These are phyloP conservation scores for Tethea ocularis DNA, from an alignment of 2,888 invertebrate genomes.

Conservation along the genomic window DNA sequence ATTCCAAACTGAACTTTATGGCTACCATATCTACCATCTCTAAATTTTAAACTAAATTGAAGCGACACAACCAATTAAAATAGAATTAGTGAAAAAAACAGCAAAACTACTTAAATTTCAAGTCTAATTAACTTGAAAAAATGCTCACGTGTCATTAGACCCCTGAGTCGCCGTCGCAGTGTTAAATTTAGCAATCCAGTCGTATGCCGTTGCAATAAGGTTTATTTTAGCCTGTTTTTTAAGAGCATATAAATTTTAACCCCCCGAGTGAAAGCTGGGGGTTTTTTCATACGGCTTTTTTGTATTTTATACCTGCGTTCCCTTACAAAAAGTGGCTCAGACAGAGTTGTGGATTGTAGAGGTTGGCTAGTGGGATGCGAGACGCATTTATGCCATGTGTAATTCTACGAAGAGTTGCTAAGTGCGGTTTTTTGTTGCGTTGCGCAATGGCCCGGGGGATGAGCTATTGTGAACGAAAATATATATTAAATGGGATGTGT, in stretches of 20 bases:
- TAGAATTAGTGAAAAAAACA: slow-evolving; percentile 54
- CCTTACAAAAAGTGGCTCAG: slow-evolving; percentile 53
- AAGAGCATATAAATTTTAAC: slow-evolving; percentile 49
- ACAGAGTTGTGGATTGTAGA: slow-evolving; percentile 1
- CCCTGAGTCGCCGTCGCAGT: slow-evolving; percentile 52
- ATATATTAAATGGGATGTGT: slow-evolving; percentile 1
- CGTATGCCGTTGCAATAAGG: slow-evolving; percentile 22
- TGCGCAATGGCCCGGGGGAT: slow-evolving; percentile 33
- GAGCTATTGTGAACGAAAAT: slow-evolving; percentile 2
- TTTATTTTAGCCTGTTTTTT: slow-evolving; percentile 29
- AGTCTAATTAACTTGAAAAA: slow-evolving; percentile 70
- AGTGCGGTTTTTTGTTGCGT: slow-evolving; percentile 28
- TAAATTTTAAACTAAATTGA: neutral
- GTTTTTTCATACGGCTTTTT: slow-evolving; percentile 44
- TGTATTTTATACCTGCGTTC: slow-evolving; percentile 66
- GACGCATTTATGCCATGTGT: slow-evolving; percentile 30
- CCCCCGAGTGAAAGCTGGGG: slow-evolving; percentile 47
- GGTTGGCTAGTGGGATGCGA: neutral
- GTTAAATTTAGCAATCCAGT: slow-evolving; percentile 12
- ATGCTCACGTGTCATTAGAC: slow-evolving; percentile 74
- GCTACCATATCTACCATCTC: neutral
- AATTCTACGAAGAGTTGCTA: slow-evolving; percentile 22
- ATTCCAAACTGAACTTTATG: neutral
- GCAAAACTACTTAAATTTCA: slow-evolving; percentile 45
- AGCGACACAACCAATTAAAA: slow-evolving; percentile 47